These are phyloP conservation scores for Saturnia japonica DNA, from an alignment of 2,888 invertebrate species.

Conservation along the genomic window DNA sequence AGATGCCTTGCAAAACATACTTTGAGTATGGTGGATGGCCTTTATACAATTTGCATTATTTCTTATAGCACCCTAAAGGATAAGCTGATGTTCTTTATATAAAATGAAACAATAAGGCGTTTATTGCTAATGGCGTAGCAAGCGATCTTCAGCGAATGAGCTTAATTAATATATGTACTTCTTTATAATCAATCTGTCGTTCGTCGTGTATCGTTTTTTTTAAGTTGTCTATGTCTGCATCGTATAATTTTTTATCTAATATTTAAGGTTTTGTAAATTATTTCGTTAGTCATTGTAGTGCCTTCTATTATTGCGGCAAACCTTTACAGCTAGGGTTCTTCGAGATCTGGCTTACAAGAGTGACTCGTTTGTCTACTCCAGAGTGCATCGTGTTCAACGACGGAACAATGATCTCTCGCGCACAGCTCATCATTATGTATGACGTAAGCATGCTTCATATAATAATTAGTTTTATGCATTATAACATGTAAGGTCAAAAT, in stretches of 20 bases:
- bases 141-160: background rate
- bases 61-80: background rate
- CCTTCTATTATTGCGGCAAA: background rate
- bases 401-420: constrained; percentile 90
- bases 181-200: too few species aligned
- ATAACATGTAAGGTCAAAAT: background rate
- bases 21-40: too few species aligned
- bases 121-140: background rate
- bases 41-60: too few species aligned
- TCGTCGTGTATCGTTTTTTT: too few species aligned
- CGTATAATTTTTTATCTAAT: background rate
- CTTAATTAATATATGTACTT: background rate
- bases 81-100: background rate
- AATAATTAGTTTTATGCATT: background rate
- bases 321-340: constrained; percentile 89
- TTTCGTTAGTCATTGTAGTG: background rate
- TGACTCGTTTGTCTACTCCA: constrained; percentile 89
- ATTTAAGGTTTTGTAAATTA: background rate
- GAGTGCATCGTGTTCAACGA: constrained; percentile 93
- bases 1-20: too few species aligned
- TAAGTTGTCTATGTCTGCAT: too few species aligned
- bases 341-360: constrained; percentile 96
- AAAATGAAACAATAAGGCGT: background rate
- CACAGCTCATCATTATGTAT: constrained; percentile 93
- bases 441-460: constrained; percentile 81